Evolutionary conservation across 1,140 invertebrate species (phyloP), one percentile per base, ranked within the genome.

Genomic region (Eueides isabella): DNA sequence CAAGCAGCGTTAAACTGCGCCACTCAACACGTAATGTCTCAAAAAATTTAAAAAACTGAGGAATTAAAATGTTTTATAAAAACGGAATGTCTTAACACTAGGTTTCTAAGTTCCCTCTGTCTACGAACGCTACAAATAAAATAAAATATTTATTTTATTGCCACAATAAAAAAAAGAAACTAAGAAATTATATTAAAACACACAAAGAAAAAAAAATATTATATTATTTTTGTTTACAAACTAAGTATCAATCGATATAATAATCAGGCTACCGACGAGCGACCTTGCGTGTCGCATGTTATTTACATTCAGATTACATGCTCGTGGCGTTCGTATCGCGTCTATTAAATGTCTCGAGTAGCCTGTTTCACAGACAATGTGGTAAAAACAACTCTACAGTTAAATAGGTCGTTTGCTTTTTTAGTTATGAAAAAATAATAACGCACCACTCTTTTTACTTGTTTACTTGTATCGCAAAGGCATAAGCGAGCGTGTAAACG

Each of bases 221-320:
- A 26, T 55, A 55, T n/a, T 55, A 55, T 9, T 55, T 55, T 55
- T 26, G 48, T 55, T 55, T 55, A 55, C 48, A 26, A 55, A 55
- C 48, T 4, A 55, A 23, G 23, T 55, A 55, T 26, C 19, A 55
- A 55, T 23, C 48, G 19, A 55, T 23, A 55, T 26, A 55, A 55
- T 11, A 55, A 55, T 11, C 48, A 4, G 48, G 35, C 35, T 38
- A 55, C 19, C 19, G 26, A 23, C 48, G 48, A 26, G 48, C 48
- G 48, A 26, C 48, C 48, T 55, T 55, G 48, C 48, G 26, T 55
- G 48, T 55, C 48, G 23, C 48, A 55, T 23, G 48, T 55, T 55
- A 55, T 55, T 55, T 55, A 55, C 48, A 55, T 55, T 55, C 48
- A 55, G 48, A 55, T 55, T 55, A 55, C 48, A 55, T 55, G 48